Conservation (phyloP, 2,888 invertebrate species). For the Hemithea aestivaria region DNA sequence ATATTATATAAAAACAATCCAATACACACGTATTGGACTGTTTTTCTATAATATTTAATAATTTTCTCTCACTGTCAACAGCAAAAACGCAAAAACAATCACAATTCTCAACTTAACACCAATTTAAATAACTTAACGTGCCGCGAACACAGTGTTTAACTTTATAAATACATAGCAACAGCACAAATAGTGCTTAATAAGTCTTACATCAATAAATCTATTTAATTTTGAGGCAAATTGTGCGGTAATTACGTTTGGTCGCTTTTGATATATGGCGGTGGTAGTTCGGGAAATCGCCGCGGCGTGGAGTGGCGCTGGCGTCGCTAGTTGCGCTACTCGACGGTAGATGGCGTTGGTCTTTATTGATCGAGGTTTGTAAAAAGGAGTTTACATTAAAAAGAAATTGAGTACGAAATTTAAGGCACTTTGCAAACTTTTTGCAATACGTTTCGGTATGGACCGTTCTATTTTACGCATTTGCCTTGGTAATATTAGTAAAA, state of each 20-base stretch:
- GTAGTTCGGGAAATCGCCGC: conserved; percentile 41
- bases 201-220: conserved; percentile 65
- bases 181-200: conserved; percentile 28
- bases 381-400: too few relatives aligned
- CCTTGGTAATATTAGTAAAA: too few relatives aligned
- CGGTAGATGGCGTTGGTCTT: conserved; percentile 55
- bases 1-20: too few relatives aligned
- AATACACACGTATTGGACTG: too few relatives aligned
- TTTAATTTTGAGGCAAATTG: conserved; percentile 65
- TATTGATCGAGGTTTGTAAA: conserved; percentile 35
- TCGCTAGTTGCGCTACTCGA: conserved; percentile 46
- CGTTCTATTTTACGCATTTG: too few relatives aligned
- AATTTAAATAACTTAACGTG: conserved; percentile 12
- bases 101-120: not conserved
- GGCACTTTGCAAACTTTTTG: too few relatives aligned
- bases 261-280: conserved; percentile 47
- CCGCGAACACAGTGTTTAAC: conserved; percentile 26
- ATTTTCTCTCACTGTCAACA: too few relatives aligned
- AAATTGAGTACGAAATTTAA: too few relatives aligned
- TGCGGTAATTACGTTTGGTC: conserved; percentile 48
- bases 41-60: too few relatives aligned
- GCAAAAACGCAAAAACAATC: not conserved
- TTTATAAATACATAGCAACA: conserved; percentile 28
- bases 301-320: conserved; percentile 46
- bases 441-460: too few relatives aligned